A percentile compares a stretch with the other conserved stretches of the same genome.
These are phyloP conservation scores for Gastrophysa polygoni DNA, from an alignment of 2,888 invertebrate genomes.

Conservation along the genomic window DNA sequence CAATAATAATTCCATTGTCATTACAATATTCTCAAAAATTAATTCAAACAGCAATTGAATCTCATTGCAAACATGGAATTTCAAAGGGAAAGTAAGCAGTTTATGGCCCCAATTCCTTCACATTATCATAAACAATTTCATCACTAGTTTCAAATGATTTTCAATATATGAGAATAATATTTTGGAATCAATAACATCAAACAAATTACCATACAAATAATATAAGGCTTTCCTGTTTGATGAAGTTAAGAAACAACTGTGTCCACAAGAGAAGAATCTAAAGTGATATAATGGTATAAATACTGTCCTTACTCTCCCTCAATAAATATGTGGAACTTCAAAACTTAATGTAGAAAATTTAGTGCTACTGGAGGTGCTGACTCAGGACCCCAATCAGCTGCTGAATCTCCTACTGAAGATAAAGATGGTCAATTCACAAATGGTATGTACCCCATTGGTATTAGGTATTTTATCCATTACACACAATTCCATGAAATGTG, in stretches of 20 bases:
- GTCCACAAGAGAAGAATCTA: too few relatives aligned
- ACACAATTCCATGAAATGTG: slow-evolving; percentile 24
- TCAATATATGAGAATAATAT: too few relatives aligned
- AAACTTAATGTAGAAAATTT: slow-evolving; percentile 50
- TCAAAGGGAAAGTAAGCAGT: neutral
- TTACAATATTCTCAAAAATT: neutral
- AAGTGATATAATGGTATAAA: neutral
- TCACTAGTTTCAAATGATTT: too few relatives aligned
- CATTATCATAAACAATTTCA: neutral
- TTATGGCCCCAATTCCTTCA: neutral
- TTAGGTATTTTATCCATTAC: neutral
- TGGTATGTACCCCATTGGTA: too few relatives aligned
- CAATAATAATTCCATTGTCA: too few relatives aligned
- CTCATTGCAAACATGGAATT: slow-evolving; percentile 4
- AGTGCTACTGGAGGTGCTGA: slow-evolving; percentile 92
- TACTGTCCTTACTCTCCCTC: slow-evolving; percentile 29
- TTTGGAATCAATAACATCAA: too few relatives aligned
- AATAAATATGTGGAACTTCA: slow-evolving; percentile 38
- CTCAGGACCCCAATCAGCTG: slow-evolving; percentile 81
- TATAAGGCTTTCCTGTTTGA: too few relatives aligned
- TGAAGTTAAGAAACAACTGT: too few relatives aligned
- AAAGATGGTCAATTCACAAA: slow-evolving; percentile 81
- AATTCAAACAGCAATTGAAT: neutral
- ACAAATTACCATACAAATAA: too few relatives aligned
- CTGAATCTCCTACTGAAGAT: slow-evolving; percentile 80